Conservation (phyloP, 2,888 invertebrate genomes). For the Mythimna impura region DNA sequence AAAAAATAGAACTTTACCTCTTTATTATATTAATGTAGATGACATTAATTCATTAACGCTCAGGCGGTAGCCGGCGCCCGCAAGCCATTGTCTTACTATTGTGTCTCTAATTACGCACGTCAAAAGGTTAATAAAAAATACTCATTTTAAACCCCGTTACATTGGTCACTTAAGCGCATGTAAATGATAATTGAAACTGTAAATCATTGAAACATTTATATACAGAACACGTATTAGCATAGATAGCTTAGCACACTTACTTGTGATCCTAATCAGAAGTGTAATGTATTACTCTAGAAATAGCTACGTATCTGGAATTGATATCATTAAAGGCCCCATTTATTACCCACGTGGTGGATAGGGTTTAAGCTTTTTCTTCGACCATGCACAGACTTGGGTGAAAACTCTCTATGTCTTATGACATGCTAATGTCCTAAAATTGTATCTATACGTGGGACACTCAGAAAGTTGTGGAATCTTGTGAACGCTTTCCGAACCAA, state of each 20-base stretch:
- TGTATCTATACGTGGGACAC: no score
- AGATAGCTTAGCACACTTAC: conserved; percentile 34
- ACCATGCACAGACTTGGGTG: neutral
- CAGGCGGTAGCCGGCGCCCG: no score
- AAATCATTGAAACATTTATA: conserved; percentile 42
- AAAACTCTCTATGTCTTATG: no score
- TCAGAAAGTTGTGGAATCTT: no score
- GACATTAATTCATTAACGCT: no score
- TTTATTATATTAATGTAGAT: no score
- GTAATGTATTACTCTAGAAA: conserved; percentile 48
- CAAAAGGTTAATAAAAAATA: neutral
- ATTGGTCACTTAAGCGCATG: conserved; percentile 15
- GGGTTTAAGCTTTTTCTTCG: conserved; percentile 6
- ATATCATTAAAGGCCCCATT: conserved; percentile 33
- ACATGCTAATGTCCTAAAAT: no score
- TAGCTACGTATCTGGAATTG: conserved; percentile 32
- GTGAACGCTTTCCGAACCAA: no score
- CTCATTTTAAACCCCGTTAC: neutral
- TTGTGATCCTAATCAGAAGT: conserved; percentile 36
- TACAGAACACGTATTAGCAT: conserved; percentile 44
- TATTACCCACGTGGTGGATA: neutral
- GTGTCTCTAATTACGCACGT: no score
- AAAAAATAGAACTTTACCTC: no score
- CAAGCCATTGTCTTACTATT: no score
- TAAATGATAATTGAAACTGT: conserved; percentile 37